Evolutionary conservation across 2,113 vertebrate genomes (phyloP).

Genomic region (Clupea harengus): DNA sequence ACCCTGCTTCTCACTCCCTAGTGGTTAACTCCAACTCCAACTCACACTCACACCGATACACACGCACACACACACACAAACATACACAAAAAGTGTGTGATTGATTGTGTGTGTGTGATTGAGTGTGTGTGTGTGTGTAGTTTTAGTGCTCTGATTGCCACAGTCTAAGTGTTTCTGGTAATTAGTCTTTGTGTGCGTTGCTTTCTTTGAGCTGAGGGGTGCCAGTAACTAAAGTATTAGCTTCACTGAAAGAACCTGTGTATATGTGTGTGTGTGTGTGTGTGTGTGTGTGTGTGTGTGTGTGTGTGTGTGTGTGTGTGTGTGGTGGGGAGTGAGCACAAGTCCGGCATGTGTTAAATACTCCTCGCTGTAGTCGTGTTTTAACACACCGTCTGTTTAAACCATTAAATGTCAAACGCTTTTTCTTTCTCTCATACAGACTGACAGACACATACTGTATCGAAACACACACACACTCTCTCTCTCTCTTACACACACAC

Average conservation of each 20-base stretch:
- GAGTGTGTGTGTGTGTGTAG: conserved; percentile 14
- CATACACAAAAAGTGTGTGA: neutral
- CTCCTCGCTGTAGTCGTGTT: neutral
- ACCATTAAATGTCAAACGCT: neutral
- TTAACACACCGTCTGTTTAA: neutral
- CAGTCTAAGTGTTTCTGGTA: neutral
- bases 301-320: neutral
- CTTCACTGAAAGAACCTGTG: neutral
- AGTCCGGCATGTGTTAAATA: neutral
- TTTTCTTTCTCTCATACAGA: too few relatives aligned
- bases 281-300: neutral
- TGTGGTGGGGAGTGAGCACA: neutral
- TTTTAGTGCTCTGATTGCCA: neutral
- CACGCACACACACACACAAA: neutral
- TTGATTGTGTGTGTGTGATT: neutral
- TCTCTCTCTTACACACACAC: neutral
- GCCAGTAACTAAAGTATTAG: neutral
- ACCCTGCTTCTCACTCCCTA: too few relatives aligned
- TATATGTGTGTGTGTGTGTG: neutral
- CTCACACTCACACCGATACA: neutral
- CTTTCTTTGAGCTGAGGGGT: neutral
- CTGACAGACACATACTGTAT: neutral
- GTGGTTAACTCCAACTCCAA: too few relatives aligned
- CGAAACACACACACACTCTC: neutral
- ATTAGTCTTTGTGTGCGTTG: neutral